Evolutionary conservation across 2,888 invertebrate genomes (phyloP).

Genomic region (Cantharis lateralis): DNA sequence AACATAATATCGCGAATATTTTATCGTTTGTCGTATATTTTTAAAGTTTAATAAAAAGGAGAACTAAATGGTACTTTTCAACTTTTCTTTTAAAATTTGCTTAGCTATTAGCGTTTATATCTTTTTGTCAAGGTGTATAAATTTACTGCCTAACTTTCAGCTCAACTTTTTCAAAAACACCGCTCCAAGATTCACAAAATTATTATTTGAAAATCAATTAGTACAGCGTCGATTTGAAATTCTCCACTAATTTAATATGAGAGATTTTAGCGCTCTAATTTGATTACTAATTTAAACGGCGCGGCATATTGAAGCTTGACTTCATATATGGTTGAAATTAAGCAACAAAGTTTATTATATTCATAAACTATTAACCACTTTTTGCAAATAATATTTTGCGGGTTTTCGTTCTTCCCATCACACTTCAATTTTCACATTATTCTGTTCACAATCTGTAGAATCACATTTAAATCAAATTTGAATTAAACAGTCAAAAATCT

Average conservation of each 20-base stretch:
- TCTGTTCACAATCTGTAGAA: too few species aligned
- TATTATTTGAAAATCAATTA: not conserved
- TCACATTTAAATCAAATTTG: too few species aligned
- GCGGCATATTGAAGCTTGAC: not conserved
- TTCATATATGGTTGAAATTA: not conserved
- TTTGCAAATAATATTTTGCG: not conserved
- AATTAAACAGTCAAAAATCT: too few species aligned
- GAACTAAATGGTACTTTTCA: slow-evolving; percentile 12
- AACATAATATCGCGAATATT: slow-evolving; percentile 29
- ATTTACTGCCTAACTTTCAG: not conserved
- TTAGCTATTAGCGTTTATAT: not conserved
- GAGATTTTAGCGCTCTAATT: not conserved
- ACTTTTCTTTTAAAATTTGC: slow-evolving; percentile 7
- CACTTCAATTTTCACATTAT: too few species aligned
- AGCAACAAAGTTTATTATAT: not conserved
- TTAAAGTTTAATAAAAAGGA: slow-evolving; percentile 10
- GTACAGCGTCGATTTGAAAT: not conserved
- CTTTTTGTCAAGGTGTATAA: not conserved
- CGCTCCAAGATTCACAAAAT: not conserved
- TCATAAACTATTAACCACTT: not conserved
- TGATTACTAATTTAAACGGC: not conserved
- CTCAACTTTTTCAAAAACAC: not conserved
- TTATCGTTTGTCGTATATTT: slow-evolving; percentile 20
- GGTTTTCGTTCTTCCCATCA: not conserved
- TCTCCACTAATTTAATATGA: not conserved